Evolutionary conservation across 2,113 vertebrate species (phyloP), one percentile per base, ranked within the genome.

Genomic region (Andinoacara biseriatus): DNA sequence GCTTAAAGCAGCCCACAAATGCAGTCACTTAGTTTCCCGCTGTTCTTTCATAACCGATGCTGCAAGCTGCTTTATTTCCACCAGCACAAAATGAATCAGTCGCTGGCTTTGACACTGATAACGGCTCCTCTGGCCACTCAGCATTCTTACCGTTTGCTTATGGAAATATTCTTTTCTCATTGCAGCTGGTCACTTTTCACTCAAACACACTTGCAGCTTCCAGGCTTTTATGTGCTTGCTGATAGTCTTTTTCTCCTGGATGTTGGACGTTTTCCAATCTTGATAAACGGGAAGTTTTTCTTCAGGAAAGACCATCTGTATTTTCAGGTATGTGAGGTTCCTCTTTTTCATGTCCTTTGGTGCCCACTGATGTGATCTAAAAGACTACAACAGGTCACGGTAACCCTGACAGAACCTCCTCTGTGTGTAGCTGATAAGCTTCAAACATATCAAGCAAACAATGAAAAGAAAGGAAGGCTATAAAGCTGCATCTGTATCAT

Each of bases 331-430:
- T 10, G 33, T 60, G 13, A 82, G 57, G 54, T 6, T 72, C 54
- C 74, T 61, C 11, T 58, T 38, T 38, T 74, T 76, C 35, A 14
- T 3, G 22, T 80, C 62, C 81, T 31, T 33, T 15, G 38, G 5
- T 13, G 17, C 24, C 58, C 9, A 22, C 57, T 38, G 33, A 67
- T 82, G 75, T 61, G 75, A 85, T 83, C 6, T 85, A 46, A 77
- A 26, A 81, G 57, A 61, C 72, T 49, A 9, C 77, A 82, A 86
- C 80, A 81, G 74, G 80, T 89, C 67, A 86, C 35, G 7, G 35
- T 38, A 82, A 77, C 82, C 84, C 72, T 43, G 60, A 67, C 7
- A 10, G 74, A 61, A 75, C 58, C 31, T 76, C 80, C 59, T n/a
- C 46, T 81, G 58, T 59, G 74, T 62, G 3, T 3, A 35, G 74